Evolutionary conservation across 2,113 vertebrate genomes (phyloP).

Genomic region (Brienomyrus brachyistius): DNA sequence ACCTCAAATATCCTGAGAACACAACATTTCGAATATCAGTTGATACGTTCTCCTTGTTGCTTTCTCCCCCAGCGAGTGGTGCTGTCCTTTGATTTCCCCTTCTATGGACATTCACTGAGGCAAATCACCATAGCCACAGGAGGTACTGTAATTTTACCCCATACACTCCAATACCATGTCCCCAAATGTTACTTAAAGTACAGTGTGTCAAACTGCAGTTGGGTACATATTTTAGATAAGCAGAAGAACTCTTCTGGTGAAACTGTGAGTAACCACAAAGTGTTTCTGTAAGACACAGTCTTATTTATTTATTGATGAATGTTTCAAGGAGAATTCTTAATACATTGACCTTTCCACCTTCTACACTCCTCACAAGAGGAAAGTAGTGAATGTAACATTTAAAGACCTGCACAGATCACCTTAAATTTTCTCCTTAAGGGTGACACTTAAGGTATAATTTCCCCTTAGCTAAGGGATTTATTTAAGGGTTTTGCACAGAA

Average conservation of each 20-base stretch:
- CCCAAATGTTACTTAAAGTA: background rate
- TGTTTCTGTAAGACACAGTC: background rate
- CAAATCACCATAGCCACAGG: conserved; percentile 91
- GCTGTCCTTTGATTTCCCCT: conserved; percentile 90
- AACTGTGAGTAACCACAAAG: background rate
- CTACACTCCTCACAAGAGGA: background rate
- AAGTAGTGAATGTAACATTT: background rate
- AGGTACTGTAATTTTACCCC: conserved; percentile 54
- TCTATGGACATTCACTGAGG: conserved; percentile 84
- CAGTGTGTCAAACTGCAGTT: background rate
- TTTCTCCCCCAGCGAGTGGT: conserved; percentile 65
- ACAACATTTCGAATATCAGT: background rate
- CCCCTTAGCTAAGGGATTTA: too few relatives aligned
- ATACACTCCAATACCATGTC: background rate
- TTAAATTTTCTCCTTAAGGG: too few relatives aligned
- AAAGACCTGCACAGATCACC: background rate
- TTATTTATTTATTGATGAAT: background rate
- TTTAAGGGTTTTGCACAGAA: too few relatives aligned
- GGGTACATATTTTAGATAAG: background rate
- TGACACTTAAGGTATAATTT: too few relatives aligned
- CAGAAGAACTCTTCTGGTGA: background rate
- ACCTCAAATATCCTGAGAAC: background rate
- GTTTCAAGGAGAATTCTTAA: background rate
- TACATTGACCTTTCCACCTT: background rate
- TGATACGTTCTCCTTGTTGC: conserved; percentile 14